phyloP scores from a whole-genome alignment of 2,888 invertebrate species.

The Pasiphila rectangulata region DNA sequence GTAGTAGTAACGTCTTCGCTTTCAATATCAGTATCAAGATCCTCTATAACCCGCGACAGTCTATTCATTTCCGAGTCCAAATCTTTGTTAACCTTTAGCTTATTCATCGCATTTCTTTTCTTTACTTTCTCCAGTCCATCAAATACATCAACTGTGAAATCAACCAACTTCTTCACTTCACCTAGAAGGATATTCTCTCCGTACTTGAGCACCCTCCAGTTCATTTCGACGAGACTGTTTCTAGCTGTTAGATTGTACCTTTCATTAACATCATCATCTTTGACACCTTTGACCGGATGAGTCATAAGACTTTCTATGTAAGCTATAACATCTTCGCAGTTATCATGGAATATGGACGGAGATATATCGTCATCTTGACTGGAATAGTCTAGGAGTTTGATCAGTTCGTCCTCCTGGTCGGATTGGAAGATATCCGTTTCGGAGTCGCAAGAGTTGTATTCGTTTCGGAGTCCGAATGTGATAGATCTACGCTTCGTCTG shows the following conservation, averaged over 20 bases:
- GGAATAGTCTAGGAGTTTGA: conserved; percentile 86
- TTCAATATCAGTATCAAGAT: conserved; percentile 59
- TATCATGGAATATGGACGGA: conserved; percentile 69
- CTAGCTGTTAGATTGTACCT: conserved; percentile 65
- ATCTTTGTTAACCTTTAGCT: conserved; percentile 57
- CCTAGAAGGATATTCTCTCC: conserved; percentile 74
- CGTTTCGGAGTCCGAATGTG: conserved; percentile 44
- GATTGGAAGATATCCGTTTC: conserved; percentile 89
- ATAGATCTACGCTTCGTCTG: conserved; percentile 54
- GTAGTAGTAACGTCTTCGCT: conserved; percentile 42
- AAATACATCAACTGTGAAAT: conserved; percentile 52
- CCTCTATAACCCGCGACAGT: conserved; percentile 67
- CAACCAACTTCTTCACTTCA: conserved; percentile 67
- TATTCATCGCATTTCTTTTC: conserved; percentile 49
- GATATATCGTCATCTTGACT: conserved; percentile 82
- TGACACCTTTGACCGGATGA: conserved; percentile 41
- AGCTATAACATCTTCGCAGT: conserved; percentile 67
- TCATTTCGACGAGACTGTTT: conserved; percentile 70
- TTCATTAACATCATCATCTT: conserved; percentile 61
- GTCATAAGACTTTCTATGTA: conserved; percentile 64
- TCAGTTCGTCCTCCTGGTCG: conserved; percentile 88
- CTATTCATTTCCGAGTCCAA: conserved; percentile 73
- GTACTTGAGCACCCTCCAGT: conserved; percentile 73
- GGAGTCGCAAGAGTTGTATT: conserved; percentile 80
- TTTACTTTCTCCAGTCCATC: conserved; percentile 54